These are phyloP conservation scores for Drosophila mauritiana DNA, from an alignment of 1,140 invertebrate species.

Conservation along the genomic window DNA sequence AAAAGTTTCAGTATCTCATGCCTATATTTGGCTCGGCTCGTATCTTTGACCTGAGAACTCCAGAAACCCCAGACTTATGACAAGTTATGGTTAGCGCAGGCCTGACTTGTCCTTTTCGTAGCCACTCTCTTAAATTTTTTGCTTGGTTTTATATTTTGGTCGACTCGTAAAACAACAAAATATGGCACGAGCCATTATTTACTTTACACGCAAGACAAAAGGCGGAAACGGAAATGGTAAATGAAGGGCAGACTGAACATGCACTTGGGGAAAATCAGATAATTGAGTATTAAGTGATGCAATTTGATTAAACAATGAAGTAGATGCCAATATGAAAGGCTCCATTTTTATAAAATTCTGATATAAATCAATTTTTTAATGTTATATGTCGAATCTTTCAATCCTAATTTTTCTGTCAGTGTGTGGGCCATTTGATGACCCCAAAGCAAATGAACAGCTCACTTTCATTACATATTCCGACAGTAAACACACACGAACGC, in stretches of 20 bases:
- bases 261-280: constrained; percentile 15
- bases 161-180: constrained; percentile 62
- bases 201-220: constrained; percentile 52
- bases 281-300: not conserved
- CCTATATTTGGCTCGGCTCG: constrained; percentile 37
- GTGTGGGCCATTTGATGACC: constrained; percentile 71
- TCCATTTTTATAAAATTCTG: too few relatives aligned
- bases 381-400: too few relatives aligned
- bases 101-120: constrained; percentile 30
- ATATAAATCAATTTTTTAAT: too few relatives aligned
- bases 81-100: constrained; percentile 59
- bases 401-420: constrained; percentile 6
- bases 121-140: constrained; percentile 23
- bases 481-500: constrained; percentile 67
- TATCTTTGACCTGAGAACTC: constrained; percentile 34
- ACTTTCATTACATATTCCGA: constrained; percentile 82
- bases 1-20: constrained; percentile 73
- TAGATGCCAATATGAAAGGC: too few relatives aligned
- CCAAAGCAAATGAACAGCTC: constrained; percentile 81
- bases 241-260: constrained; percentile 32
- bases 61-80: constrained; percentile 46
- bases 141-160: constrained; percentile 26
- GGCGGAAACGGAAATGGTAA: constrained; percentile 19
- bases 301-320: too few relatives aligned
- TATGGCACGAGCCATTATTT: constrained; percentile 52